A percentile compares a stretch with the other conserved stretches of the same genome.
These are phyloP conservation scores for Phoenicopterus ruber DNA, from an alignment of 2,113 vertebrate species.

Conservation along the genomic window DNA sequence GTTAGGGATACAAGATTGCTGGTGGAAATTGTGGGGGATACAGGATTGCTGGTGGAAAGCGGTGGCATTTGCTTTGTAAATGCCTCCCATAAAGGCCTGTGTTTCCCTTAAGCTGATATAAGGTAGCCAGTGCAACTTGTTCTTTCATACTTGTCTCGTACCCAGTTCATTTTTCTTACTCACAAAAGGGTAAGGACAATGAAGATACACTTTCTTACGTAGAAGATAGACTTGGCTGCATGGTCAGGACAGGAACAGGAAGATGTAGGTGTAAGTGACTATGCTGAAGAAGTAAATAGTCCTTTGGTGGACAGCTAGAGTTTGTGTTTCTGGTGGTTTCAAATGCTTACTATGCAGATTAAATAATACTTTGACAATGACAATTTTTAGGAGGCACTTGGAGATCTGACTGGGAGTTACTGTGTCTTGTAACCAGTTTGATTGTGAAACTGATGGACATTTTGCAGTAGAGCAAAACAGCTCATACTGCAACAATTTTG, in stretches of 20 bases:
- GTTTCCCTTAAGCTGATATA: neutral
- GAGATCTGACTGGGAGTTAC: neutral
- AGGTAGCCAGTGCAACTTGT: neutral
- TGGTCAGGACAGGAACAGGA: neutral
- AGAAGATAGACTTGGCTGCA: neutral
- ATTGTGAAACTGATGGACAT: neutral
- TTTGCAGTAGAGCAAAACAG: neutral
- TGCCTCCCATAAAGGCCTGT: accelerated
- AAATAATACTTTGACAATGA: neutral
- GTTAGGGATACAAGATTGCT: neutral
- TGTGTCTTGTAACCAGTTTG: neutral
- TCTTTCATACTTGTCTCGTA: neutral
- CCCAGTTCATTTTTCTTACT: neutral
- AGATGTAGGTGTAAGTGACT: neutral
- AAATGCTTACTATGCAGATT: neutral
- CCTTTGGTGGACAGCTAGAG: neutral
- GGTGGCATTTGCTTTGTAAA: neutral
- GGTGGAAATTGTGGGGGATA: neutral
- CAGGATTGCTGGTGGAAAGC: neutral
- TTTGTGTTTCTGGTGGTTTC: neutral
- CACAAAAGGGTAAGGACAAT: neutral
- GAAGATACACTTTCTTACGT: neutral
- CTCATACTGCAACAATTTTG: neutral
- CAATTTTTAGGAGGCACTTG: neutral
- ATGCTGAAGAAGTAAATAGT: neutral